Evolutionary conservation across 2,888 invertebrate genomes (phyloP), one percentile per base, ranked within the genome.

Genomic region (Sussaba pulchella): DNA sequence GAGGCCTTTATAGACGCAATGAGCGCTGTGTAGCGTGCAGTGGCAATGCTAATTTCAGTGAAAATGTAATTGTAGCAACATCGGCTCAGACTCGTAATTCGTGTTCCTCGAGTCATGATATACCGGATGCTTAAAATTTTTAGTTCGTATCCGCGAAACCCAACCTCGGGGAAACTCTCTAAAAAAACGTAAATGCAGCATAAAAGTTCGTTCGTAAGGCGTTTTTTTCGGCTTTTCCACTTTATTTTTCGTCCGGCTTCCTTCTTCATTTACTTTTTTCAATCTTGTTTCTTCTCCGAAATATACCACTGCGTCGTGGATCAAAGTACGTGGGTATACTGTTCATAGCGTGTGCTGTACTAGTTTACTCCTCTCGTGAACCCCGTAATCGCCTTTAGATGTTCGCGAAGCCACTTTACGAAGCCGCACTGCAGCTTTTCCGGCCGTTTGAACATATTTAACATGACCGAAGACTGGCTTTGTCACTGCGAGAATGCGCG

Each of bases 381-480:
- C 59, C 21, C 39, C 71, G 59, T 72, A 71, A 64, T 78, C 77
- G 77, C 61, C 39, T 59, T 50, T 71, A 45, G 71, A 78, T 43
- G 77, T 41, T 76, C 70, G 54, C 70, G 63, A 47, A 21, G 63
- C 70, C 63, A 54, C 70, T 70, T 75, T 69, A 12, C 54, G 47
- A 26, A 21, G 52, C 17, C 54, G 66, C 71, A 59, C 39, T 63
- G 19, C 17, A 45, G 64, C 70, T 75, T 69, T 43, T 75, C 36
- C 41, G 17, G 64, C 36, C 57, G 47, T 64, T 64, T 45, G 36
- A 57, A 54, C 43, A 57, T 57, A 71, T 77, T 57, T 64, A 69
- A 43, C 26, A 63, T 24, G n/a, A 21, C 31, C 36, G 39, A 59
- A 72, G 39, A 52, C 45, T 36, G 47, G 52, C 24, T 52, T 2